phyloP scores from a whole-genome alignment of 2,797 vertebrate genomes.

The Sebastes variabilis region DNA sequence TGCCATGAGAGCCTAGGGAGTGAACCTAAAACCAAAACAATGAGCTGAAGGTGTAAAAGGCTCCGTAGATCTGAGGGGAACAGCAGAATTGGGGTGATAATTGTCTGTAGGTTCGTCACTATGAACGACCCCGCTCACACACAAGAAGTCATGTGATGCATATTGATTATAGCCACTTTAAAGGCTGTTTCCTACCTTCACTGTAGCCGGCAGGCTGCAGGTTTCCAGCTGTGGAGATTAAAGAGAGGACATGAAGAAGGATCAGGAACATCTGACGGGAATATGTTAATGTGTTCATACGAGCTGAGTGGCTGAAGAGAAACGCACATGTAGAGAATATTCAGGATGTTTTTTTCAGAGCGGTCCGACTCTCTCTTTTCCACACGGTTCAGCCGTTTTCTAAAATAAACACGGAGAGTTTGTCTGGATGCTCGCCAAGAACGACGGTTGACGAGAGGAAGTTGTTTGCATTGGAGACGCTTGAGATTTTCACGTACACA shows the following conservation, averaged over 20 bases:
- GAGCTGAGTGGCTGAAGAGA: constrained; percentile 28
- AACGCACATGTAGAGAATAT: constrained; percentile 26
- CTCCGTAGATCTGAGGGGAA: background rate
- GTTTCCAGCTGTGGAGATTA: constrained; percentile 21
- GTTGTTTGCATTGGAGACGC: constrained; percentile 34
- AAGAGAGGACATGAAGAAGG: constrained; percentile 7
- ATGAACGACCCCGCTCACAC: too few species aligned
- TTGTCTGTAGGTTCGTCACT: too few species aligned
- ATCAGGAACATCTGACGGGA: constrained; percentile 4
- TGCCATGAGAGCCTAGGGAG: too few species aligned
- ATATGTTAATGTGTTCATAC: constrained; percentile 33
- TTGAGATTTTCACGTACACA: background rate
- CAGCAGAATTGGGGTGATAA: too few species aligned
- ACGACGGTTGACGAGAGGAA: constrained; percentile 20
- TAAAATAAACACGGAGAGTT: constrained; percentile 40
- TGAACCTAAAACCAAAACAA: background rate
- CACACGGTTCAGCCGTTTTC: background rate
- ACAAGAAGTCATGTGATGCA: background rate
- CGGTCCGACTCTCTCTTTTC: constrained; percentile 3
- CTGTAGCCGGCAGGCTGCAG: constrained; percentile 6
- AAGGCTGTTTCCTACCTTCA: background rate
- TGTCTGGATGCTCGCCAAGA: constrained; percentile 33
- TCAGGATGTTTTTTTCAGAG: constrained; percentile 13
- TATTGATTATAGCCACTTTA: background rate
- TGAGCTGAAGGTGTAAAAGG: background rate